These are phyloP conservation scores for Gadus macrocephalus DNA, from an alignment of 2,113 vertebrate genomes.

Conservation along the genomic window DNA sequence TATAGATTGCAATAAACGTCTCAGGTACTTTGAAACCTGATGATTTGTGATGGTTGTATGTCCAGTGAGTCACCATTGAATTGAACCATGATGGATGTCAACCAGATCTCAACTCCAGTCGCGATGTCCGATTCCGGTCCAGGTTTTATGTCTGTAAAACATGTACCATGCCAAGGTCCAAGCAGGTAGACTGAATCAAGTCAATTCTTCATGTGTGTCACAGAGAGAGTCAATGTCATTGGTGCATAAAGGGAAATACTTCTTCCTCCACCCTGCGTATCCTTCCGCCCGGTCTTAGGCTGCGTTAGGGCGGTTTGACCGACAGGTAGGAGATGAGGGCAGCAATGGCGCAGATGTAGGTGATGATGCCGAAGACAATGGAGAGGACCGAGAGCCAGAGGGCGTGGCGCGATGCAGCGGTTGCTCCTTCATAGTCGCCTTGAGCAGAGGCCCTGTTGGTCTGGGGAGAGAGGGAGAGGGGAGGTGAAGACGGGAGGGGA, in stretches of 20 bases:
- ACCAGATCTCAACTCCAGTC: no score
- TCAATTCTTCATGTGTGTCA: constrained; percentile 12
- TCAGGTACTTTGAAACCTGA: no score
- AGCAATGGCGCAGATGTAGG: constrained; percentile 78
- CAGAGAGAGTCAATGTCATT: not conserved
- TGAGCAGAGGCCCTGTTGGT: constrained; percentile 85
- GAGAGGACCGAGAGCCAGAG: constrained; percentile 84
- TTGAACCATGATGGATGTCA: no score
- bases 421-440: constrained; percentile 81
- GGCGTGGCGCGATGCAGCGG: constrained; percentile 77
- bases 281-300: not conserved
- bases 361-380: constrained; percentile 82
- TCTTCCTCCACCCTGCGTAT: not conserved
- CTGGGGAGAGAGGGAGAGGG: constrained; percentile 54
- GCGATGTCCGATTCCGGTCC: no score
- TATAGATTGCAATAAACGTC: no score
- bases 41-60: no score
- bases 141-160: no score
- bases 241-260: not conserved
- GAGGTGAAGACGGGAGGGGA: not conserved
- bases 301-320: constrained; percentile 73
- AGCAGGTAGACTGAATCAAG: constrained; percentile 24
- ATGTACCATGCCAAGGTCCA: not conserved
- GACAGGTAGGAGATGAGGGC: constrained; percentile 84
- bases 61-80: no score